Base-by-base conservation (phyloP, 2,797 vertebrate species). In the Leuciscus waleckii region DNA sequence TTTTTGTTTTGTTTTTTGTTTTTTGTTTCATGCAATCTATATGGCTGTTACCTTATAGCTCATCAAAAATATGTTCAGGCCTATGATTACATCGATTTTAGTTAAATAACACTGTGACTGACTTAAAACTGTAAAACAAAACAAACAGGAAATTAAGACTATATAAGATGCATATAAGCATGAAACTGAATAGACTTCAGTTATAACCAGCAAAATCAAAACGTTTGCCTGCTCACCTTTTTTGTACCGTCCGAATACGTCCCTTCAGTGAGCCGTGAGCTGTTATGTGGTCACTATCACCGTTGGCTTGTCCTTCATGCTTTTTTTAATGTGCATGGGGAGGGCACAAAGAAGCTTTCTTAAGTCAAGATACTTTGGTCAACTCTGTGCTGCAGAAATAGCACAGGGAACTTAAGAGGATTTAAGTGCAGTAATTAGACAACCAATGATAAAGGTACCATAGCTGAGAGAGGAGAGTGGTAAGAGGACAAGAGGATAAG, bases 361-460 rank as follows among this genome's bases (percentile, higher is more conserved):
- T 92, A 94, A 93, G 94, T 96, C 94, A 94, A 93, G 90, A 65
- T 32, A 79, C 89, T 68, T 87, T 81, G 83, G 90, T 90, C 91
- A 93, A 94, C 94, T 91, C 90, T 92, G 94, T 95, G 92, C 93
- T 93, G 94, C 96, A 96, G 93, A 97, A 98, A 97, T 97, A 98
- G 96, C 96, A 94, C 92, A 91, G 89, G 92, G 88, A 90, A 94
- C 92, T 88, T 99, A 99, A 99, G 97, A 97, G 96, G 98, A 99
- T 99, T 99, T 94, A 74, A 88, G 65, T 91, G 92, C 92, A 93
- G 94, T 96, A 96, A 96, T 97, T 97, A 97, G 92, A 91, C 90
- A 67, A 58, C 67, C 77, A 26, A 61, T 41, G 77, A 79, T 85
- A 29, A 49, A 41, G 39, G 79, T 56, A 77, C 69, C 26, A 37